A percentile compares a stretch with the other conserved stretches of the same genome.
Evolutionary conservation across 1,140 invertebrate species (phyloP).

Genomic region (Micrasema longulum): DNA sequence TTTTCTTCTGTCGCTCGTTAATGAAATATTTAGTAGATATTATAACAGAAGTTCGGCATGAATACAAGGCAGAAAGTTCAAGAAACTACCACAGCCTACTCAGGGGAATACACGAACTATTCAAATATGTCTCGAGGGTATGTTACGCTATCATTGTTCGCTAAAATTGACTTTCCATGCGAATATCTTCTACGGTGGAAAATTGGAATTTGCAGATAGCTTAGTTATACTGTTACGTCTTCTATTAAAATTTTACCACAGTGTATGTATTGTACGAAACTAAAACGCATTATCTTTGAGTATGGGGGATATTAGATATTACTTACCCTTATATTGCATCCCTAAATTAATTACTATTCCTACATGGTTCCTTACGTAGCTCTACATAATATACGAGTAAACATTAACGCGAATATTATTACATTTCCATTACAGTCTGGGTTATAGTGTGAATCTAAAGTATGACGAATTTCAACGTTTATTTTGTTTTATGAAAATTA

Average conservation of each 20-base stretch:
- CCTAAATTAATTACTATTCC: too few species aligned
- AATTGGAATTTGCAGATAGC: conserved; percentile 52
- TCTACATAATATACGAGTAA: too few species aligned
- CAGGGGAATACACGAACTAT: conserved; percentile 9
- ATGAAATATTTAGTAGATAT: background rate
- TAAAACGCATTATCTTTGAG: conserved; percentile 12
- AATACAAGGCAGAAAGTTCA: conserved; percentile 3
- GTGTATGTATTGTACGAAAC: too few species aligned
- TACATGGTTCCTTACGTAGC: too few species aligned
- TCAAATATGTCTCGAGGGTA: conserved; percentile 51
- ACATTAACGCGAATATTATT: too few species aligned
- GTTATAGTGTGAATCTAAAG: too few species aligned
- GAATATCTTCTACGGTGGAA: conserved; percentile 50
- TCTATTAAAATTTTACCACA: conserved; percentile 25
- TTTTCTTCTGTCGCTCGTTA: too few species aligned
- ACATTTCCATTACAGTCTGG: too few species aligned
- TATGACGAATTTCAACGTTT: too few species aligned
- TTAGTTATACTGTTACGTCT: conserved; percentile 24
- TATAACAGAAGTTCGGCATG: background rate
- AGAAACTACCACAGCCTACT: conserved; percentile 16
- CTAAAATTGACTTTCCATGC: conserved; percentile 53
- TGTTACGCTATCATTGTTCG: conserved; percentile 52
- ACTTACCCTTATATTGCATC: too few species aligned
- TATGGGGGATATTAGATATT: too few species aligned
- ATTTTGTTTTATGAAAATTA: too few species aligned